Percentiles rank a stretch among this genome's conserved stretches.
Conservation (phyloP, 2,888 invertebrate species). For the Heteropelma amictum region DNA sequence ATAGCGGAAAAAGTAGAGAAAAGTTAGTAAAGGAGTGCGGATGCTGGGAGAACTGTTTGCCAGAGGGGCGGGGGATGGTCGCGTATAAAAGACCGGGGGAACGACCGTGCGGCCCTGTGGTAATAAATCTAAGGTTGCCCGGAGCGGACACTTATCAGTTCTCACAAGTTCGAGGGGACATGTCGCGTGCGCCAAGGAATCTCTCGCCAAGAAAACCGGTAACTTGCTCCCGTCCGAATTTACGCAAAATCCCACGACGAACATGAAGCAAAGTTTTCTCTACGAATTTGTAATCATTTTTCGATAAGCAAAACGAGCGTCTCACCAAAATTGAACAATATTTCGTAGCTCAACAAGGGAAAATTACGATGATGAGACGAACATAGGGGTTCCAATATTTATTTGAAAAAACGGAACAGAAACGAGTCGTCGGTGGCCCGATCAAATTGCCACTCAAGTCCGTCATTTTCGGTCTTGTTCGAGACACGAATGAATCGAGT, state of each 20-base stretch:
- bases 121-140: conserved; percentile 75
- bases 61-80: background rate
- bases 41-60: conserved; percentile 31
- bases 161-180: conserved; percentile 55
- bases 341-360: too few species aligned
- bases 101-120: conserved; percentile 43
- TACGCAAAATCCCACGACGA: too few species aligned
- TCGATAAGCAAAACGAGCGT: too few species aligned
- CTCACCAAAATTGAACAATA: too few species aligned
- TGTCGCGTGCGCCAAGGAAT: conserved; percentile 31
- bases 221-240: background rate
- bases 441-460: background rate
- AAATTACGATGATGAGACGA: too few species aligned
- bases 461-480: too few species aligned
- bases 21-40: conserved; percentile 55
- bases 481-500: background rate
- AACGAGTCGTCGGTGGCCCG: too few species aligned
- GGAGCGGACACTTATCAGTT: conserved; percentile 75
- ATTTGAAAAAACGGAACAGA: too few species aligned
- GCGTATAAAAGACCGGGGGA: conserved; percentile 29
- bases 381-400: too few species aligned
- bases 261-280: too few species aligned
- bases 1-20: conserved; percentile 16
- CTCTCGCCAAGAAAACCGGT: background rate
- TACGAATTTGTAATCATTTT: too few species aligned